These are phyloP conservation scores for Miltochrista miniata DNA, from an alignment of 2,888 invertebrate species.

Conservation along the genomic window DNA sequence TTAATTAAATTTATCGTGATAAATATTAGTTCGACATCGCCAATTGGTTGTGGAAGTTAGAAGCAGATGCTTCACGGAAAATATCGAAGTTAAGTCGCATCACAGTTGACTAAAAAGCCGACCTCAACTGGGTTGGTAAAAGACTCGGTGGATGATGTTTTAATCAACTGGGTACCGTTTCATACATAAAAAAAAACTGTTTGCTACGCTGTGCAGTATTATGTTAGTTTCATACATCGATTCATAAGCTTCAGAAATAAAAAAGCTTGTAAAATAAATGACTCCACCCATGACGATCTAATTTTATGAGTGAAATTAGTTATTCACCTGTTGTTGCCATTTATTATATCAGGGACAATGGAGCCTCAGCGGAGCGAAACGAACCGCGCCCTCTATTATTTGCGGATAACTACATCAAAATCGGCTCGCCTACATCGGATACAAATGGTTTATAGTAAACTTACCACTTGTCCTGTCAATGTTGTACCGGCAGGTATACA, in stretches of 20 bases:
- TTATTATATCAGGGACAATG: conserved; percentile 79
- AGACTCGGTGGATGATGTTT: too few species aligned
- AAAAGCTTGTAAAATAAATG: conserved; percentile 59
- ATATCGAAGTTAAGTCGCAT: too few species aligned
- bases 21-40: too few species aligned
- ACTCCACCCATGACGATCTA: conserved; percentile 79
- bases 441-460: conserved; percentile 4
- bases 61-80: too few species aligned
- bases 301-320: conserved; percentile 83
- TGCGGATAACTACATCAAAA: conserved; percentile 65
- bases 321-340: conserved; percentile 83
- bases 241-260: conserved; percentile 9
- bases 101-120: too few species aligned
- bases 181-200: too few species aligned
- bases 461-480: background rate
- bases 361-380: conserved; percentile 64
- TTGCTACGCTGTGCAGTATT: too few species aligned
- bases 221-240: conserved; percentile 59
- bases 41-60: too few species aligned
- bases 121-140: too few species aligned
- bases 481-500: too few species aligned
- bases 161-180: too few species aligned
- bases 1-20: too few species aligned
- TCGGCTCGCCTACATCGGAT: conserved; percentile 21
- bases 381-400: conserved; percentile 73